Conservation (phyloP, 2,797 vertebrate species). For the Lagothrix lagotricha region DNA sequence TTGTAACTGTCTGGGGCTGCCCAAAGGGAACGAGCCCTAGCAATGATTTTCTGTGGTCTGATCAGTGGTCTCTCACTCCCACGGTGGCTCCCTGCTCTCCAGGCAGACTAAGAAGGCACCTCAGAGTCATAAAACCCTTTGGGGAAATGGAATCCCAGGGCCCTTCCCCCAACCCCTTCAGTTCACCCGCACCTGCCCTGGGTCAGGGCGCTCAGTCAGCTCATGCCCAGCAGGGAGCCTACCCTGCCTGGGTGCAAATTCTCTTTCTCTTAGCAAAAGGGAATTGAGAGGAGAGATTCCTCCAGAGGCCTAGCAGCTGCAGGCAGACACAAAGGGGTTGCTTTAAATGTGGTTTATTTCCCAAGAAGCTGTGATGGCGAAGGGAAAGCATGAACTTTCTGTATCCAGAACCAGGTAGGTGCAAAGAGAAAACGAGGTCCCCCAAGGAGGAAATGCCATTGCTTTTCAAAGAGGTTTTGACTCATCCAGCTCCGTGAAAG, state of each 20-base stretch:
- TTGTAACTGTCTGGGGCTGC: neutral
- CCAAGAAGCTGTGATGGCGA: neutral
- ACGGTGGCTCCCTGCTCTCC: accelerated
- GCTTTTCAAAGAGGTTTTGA: neutral
- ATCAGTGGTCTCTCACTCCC: neutral
- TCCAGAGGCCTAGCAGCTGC: neutral
- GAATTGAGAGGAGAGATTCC: neutral
- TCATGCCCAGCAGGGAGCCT: neutral
- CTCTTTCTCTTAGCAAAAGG: neutral
- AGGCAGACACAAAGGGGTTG: neutral
- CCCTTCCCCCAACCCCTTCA: neutral
- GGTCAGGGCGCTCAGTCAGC: too few relatives aligned
- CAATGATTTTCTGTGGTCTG: neutral
- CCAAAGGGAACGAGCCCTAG: neutral
- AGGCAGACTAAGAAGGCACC: neutral
- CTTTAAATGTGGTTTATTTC: neutral
- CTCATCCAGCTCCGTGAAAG: accelerated
- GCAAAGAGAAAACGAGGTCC: neutral
- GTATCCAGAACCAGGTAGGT: neutral
- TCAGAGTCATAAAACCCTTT: neutral
- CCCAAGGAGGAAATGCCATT: neutral
- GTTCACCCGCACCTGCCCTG: accelerated
- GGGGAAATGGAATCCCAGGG: neutral
- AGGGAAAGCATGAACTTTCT: too few relatives aligned
- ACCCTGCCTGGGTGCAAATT: neutral